These are phyloP conservation scores for Babyrousa celebensis DNA, from an alignment of 2,797 vertebrate genomes.

Conservation along the genomic window DNA sequence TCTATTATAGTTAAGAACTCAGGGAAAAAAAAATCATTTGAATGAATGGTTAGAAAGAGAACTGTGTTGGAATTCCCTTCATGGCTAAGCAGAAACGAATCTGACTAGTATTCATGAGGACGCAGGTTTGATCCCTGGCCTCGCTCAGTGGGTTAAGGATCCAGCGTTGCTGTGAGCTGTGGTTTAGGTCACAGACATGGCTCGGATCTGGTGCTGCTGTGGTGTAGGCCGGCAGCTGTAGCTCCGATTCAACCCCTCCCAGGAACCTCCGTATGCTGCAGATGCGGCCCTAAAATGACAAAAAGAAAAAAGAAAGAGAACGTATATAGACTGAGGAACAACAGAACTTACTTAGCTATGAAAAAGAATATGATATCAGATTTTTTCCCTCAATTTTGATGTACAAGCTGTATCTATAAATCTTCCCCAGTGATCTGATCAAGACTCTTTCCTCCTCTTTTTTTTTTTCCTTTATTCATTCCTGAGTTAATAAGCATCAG, in stretches of 20 bases:
- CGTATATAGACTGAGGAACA: background rate
- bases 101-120: too few relatives aligned
- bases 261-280: too few relatives aligned
- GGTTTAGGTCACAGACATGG: too few relatives aligned
- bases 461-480: background rate
- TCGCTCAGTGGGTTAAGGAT: too few relatives aligned
- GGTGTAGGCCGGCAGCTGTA: too few relatives aligned
- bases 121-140: too few relatives aligned
- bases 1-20: slow-evolving; percentile 19
- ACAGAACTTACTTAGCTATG: slow-evolving; percentile 57
- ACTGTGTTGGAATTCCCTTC: background rate
- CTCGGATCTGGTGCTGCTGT: too few relatives aligned
- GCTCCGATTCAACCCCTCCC: too few relatives aligned
- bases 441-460: background rate
- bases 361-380: background rate
- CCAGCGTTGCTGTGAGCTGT: too few relatives aligned
- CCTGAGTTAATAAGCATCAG: background rate
- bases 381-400: slow-evolving; percentile 38
- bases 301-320: background rate
- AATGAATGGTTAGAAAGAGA: slow-evolving; percentile 32
- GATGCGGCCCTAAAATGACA: too few relatives aligned
- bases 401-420: background rate
- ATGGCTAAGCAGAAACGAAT: too few relatives aligned
- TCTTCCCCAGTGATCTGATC: background rate
- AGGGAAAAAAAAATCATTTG: background rate